phyloP scores from a whole-genome alignment of 2,888 invertebrate genomes.

The Ypsolopha sequella region DNA sequence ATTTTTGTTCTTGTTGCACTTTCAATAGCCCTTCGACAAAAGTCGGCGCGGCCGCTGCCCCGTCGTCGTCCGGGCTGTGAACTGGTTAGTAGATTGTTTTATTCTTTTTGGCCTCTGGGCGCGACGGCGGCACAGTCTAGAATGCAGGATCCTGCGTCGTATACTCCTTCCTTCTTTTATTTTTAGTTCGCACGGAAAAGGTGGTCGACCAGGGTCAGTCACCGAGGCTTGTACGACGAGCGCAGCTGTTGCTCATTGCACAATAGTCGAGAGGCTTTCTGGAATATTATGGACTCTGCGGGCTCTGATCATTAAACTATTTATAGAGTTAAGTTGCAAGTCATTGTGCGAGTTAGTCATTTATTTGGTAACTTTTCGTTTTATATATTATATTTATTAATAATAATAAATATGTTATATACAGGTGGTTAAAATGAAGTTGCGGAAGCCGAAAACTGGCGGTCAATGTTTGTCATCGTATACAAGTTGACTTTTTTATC shows the following conservation, averaged over 20 bases:
- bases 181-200: constrained; percentile 56
- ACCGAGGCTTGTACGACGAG: constrained; percentile 44
- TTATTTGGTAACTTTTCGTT: no score
- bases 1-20: constrained; percentile 29
- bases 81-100: constrained; percentile 41
- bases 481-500: no score
- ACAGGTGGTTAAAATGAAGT: no score
- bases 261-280: constrained; percentile 56
- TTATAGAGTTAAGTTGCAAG: constrained; percentile 5
- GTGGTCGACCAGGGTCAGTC: constrained; percentile 59
- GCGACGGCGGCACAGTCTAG: constrained; percentile 35
- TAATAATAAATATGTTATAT: no score
- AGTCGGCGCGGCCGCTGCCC: constrained; percentile 33
- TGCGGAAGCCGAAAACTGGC: no score
- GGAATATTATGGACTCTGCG: constrained; percentile 6
- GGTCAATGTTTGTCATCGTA: no score
- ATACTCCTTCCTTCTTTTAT: constrained; percentile 54
- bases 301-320: constrained; percentile 6
- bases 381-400: no score
- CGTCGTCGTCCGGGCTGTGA: constrained; percentile 36
- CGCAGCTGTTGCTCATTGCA: constrained; percentile 51
- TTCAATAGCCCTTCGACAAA: constrained; percentile 28
- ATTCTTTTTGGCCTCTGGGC: constrained; percentile 37
- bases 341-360: no score
- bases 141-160: constrained; percentile 47